A percentile compares a stretch with the other conserved stretches of the same genome.
Conservation (phyloP, 2,888 invertebrate species). For the Hyles lineata region DNA sequence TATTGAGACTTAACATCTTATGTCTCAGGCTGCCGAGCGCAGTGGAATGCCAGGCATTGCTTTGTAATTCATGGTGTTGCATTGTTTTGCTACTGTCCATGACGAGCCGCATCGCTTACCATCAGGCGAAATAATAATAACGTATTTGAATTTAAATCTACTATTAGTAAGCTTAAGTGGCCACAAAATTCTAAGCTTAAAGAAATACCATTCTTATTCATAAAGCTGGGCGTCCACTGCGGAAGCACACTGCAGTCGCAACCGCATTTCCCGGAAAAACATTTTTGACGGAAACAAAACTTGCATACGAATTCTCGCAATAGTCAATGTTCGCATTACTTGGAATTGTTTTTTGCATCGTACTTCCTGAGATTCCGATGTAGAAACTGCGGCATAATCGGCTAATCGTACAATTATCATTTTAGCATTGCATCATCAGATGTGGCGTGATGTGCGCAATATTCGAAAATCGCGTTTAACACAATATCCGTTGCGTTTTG, state of each 20-base stretch:
- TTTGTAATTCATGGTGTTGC: too few relatives aligned
- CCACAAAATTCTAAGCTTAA: too few relatives aligned
- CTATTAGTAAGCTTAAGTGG: too few relatives aligned
- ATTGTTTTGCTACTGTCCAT: too few relatives aligned
- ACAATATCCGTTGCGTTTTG: background rate
- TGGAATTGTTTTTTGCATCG: background rate
- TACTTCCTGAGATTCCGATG: conserved; percentile 22
- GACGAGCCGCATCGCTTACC: too few relatives aligned
- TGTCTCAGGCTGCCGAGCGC: too few relatives aligned
- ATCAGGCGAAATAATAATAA: too few relatives aligned
- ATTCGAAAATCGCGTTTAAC: background rate
- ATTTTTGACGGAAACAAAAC: background rate
- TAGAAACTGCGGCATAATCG: conserved; percentile 7
- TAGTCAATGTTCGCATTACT: conserved; percentile 6
- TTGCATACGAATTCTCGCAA: background rate
- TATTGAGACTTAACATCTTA: too few relatives aligned
- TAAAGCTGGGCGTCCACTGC: background rate
- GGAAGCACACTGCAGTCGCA: background rate
- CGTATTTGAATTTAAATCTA: too few relatives aligned
- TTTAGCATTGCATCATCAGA: background rate
- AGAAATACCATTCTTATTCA: too few relatives aligned
- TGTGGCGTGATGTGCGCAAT: background rate
- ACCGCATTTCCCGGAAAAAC: background rate
- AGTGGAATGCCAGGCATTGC: too few relatives aligned
- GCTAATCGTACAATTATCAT: background rate